Conservation (phyloP, 2,797 vertebrate species). For the Eulemur coronatus region DNA sequence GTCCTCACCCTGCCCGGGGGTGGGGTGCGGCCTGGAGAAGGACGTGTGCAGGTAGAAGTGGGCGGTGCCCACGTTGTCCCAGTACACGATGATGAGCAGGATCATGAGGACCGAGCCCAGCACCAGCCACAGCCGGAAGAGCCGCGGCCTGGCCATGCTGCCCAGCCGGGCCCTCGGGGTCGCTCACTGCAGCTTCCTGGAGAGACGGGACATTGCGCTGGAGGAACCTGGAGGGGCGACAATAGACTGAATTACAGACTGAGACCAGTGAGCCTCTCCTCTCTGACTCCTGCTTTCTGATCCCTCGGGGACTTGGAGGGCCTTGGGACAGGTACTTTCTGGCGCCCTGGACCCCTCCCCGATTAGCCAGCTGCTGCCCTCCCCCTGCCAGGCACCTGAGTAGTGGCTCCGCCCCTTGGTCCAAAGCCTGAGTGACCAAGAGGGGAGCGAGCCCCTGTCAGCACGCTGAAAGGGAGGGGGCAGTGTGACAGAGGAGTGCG, state of each 20-base stretch:
- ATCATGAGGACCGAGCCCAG: constrained; percentile 95
- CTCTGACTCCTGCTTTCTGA: neutral
- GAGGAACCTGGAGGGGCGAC: constrained; percentile 72
- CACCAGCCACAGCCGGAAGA: constrained; percentile 93
- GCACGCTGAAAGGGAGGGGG: neutral
- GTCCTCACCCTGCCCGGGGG: constrained; percentile 74
- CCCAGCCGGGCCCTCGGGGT: constrained; percentile 44
- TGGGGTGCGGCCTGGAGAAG: constrained; percentile 89
- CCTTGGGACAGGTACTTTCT: neutral
- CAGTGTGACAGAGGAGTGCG: neutral
- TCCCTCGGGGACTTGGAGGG: neutral
- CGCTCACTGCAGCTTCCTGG: constrained; percentile 71
- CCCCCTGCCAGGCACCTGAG: neutral
- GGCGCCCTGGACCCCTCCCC: neutral
- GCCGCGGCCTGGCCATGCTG: constrained; percentile 94
- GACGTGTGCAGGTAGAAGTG: constrained; percentile 92
- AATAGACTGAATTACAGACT: constrained; percentile 55
- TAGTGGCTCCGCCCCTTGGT: neutral
- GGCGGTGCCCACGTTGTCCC: constrained; percentile 94
- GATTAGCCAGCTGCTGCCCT: accelerated
- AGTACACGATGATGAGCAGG: constrained; percentile 97
- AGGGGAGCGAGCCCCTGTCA: neutral
- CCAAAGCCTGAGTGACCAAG: accelerated
- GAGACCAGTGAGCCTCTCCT: accelerated
- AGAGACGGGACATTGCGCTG: constrained; percentile 69